Base-by-base conservation (phyloP, 2,888 invertebrate species). In the Creontiades dilutus region DNA sequence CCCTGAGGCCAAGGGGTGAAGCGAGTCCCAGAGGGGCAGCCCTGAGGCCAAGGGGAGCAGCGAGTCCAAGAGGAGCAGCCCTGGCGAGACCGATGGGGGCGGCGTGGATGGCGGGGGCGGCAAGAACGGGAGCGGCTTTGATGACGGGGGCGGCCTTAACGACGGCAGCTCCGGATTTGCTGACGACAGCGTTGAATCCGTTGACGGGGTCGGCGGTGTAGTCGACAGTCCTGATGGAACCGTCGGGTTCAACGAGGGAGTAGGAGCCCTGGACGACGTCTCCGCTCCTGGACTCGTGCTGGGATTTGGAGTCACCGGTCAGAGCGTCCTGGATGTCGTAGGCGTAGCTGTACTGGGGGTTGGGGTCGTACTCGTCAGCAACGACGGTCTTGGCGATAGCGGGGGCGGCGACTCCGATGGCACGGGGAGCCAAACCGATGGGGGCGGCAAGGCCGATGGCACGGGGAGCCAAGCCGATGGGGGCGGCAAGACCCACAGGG, bases 101-200 rank as follows among this genome's bases (percentile, higher is more conserved):
- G 37, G 85, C 85, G n/a, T 19, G 52, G 19, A 52, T 23, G 16
- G 52, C 23, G 14, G 84, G 57, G 14, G 84, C 52, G 46, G 82
- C 28, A n/a, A 89, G 90, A 61, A 91, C 89, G 46, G 81, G 91
- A 52, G 89, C 87, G 23, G 90, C 90, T 84, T 91, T 90, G 46
- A 23, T 28, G 46, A 46, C 37, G 81, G 16, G 81, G 37, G 37
- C 37, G 37, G 37, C 37, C 37, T 37, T 37, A 7, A 37, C 37
- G 37, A 37, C 37, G 7, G 37, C 37, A 7, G 37, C 37, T 4
- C 37, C 37, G 7, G 37, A 37, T 37, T 37, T 37, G 37, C 37
- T 37, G 37, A 37, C 37, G 7, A 37, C 37, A 37, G 37, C 37
- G 37, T 37, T 37, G 37, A 37, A 37, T 37, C 37, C 37, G 37